Conservation (phyloP, 2,113 vertebrate genomes). For the Coreoperca whiteheadi region DNA sequence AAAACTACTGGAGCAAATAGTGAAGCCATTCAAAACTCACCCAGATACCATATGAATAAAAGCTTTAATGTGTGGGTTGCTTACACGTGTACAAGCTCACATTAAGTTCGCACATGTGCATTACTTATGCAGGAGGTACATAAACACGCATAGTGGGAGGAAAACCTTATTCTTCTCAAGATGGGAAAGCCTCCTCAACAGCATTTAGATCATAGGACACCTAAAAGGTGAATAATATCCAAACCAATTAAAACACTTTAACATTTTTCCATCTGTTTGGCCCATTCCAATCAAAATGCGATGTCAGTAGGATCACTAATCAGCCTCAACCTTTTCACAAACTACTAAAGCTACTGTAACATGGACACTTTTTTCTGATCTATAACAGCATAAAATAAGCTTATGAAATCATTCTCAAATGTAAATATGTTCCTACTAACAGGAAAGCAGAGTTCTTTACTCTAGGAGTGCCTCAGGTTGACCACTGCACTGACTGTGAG, state of each 20-base stretch:
- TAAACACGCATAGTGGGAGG: not conserved
- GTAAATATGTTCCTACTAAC: not conserved
- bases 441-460: not conserved
- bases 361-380: not conserved
- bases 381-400: not conserved
- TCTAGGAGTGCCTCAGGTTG: not conserved
- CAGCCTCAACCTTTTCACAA: not conserved
- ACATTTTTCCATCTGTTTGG: not conserved
- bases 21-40: not conserved
- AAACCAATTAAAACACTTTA: not conserved
- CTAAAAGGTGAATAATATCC: not conserved
- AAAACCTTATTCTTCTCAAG: not conserved
- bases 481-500: not conserved
- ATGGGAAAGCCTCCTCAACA: not conserved
- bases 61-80: not conserved
- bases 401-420: not conserved
- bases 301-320: not conserved
- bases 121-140: not conserved
- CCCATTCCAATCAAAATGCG: not conserved
- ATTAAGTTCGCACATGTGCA: conserved; percentile 16
- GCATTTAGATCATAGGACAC: not conserved
- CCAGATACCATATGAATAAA: not conserved
- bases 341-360: not conserved
- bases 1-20: not conserved
- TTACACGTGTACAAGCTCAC: not conserved